Conservation (phyloP, 2,797 vertebrate genomes). For the Coracias cyanogaster region DNA sequence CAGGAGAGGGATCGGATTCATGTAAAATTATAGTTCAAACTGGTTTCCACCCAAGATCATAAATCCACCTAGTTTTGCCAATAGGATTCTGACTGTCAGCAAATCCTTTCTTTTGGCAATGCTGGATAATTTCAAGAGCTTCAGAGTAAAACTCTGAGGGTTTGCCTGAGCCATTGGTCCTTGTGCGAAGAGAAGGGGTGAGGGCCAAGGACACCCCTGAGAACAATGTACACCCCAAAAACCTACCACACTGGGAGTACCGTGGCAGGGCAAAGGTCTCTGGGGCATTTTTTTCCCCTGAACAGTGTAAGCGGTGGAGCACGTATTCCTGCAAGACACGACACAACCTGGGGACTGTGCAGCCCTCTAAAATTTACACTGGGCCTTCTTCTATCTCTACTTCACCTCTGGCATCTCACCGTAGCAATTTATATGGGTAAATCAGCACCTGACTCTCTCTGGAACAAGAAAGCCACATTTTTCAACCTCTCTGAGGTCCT, state of each 20-base stretch:
- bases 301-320: background rate
- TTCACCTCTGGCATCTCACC: background rate
- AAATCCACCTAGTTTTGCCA: slow-evolving; percentile 69
- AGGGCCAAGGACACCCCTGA: background rate
- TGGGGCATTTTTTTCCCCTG: background rate
- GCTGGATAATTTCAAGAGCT: slow-evolving; percentile 34
- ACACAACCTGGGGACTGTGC: background rate
- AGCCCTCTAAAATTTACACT: background rate
- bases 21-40: slow-evolving; percentile 60
- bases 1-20: slow-evolving; percentile 61
- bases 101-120: slow-evolving; percentile 63
- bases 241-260: background rate
- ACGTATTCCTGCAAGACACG: rapidly evolving
- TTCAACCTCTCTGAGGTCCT: background rate
- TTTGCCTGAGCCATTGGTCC: slow-evolving; percentile 12
- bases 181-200: background rate
- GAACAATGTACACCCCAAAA: background rate
- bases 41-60: slow-evolving; percentile 70
- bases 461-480: background rate
- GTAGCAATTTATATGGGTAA: background rate
- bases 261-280: background rate
- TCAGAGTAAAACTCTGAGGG: background rate
- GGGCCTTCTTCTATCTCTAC: background rate
- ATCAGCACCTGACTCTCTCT: background rate
- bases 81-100: slow-evolving; percentile 69